These are phyloP conservation scores for Oreochromis mossambicus DNA, from an alignment of 2,797 vertebrate species.

Conservation along the genomic window DNA sequence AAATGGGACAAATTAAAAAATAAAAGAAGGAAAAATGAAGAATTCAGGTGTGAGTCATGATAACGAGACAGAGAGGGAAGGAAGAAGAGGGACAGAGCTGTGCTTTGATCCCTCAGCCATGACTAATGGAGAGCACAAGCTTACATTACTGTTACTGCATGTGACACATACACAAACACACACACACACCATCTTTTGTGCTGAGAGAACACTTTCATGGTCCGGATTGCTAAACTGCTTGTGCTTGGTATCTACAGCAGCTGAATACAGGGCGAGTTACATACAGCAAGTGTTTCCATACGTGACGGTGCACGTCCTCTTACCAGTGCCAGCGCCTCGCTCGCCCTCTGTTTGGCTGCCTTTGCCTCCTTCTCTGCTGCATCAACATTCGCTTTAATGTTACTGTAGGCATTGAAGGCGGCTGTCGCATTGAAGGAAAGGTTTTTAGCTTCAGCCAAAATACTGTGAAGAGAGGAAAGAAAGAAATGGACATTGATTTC, in stretches of 20 bases:
- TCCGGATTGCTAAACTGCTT: background rate
- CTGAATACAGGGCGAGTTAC: background rate
- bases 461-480: constrained; percentile 72
- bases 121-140: constrained; percentile 54
- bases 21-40: background rate
- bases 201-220: constrained; percentile 7
- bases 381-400: constrained; percentile 89
- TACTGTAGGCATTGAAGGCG: constrained; percentile 94
- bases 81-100: constrained; percentile 15
- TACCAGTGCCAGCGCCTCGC: constrained; percentile 86
- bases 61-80: background rate
- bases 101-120: constrained; percentile 63
- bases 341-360: constrained; percentile 82
- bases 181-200: background rate
- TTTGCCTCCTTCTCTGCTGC: constrained; percentile 88
- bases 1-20: background rate
- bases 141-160: constrained; percentile 41
- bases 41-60: constrained; percentile 29
- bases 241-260: background rate
- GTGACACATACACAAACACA: background rate
- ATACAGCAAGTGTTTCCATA: background rate
- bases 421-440: constrained; percentile 96
- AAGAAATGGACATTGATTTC: background rate
- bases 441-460: constrained; percentile 93
- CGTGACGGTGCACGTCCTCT: constrained; percentile 37